Base-by-base conservation (phyloP, 2,113 vertebrate genomes). In the Coregonus clupeaformis region DNA sequence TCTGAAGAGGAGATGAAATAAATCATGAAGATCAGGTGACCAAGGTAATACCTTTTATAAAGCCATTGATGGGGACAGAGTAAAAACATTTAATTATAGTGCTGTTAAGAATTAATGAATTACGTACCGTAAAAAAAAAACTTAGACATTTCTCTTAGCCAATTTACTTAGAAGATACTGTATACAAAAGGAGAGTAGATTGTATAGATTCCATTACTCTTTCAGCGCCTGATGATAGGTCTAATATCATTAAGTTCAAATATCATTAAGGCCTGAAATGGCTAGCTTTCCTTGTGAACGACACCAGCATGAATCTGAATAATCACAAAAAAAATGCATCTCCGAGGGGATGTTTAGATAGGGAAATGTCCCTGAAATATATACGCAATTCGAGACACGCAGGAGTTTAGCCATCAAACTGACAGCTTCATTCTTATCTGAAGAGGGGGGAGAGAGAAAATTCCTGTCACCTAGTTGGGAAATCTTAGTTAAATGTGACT, bases 21-120 rank as follows among this genome's bases (percentile, higher is more conserved):
- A 84, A 87, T 84, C 80, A 80, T 82, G 77, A 77, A 78, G 75
- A 80, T 88, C 81, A 85, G 66, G 66, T 75, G 30, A 71, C 70
- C 5, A 65, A 74, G 74, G 66, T 57, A 18, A 68, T 78, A 76
- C 67, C 65, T 68, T 74, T 71, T 71, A 55, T 57, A 78, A 42
- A 45, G 76, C 75, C 69, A 71, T 72, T 72, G 79, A 79, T 42
- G 13, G 64, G 45, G 36, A 30, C 25, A 5, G 27, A 20, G 13
- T 72, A 6, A 3, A 72, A 22, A 57, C 16, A 42, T 42, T 22
- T 14, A n/a, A 49, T 76, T 30, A 76, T 70, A 29, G 20, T 30
- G 25, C 14, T 20, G 67, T 63, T 69, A 60, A 64, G 9, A 27
- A 29, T 22, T 59, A 4, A 60, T 45, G 67, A 20, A 63, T 67